phyloP scores from a whole-genome alignment of 2,797 vertebrate species.

The Coregonus ussuriensis region DNA sequence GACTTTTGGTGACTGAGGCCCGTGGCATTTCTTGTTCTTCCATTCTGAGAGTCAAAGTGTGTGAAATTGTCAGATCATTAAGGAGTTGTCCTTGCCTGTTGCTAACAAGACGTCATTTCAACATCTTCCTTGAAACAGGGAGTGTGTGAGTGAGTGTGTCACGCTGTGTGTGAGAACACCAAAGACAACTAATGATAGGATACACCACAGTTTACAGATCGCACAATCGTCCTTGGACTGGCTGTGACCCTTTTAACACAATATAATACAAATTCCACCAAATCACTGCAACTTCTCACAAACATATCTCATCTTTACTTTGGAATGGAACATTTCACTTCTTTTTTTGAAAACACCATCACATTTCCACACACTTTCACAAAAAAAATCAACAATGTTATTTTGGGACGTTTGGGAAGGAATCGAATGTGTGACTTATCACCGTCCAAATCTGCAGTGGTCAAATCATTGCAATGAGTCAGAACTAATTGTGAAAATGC shows the following conservation, averaged over 20 bases:
- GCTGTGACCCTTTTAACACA: not conserved
- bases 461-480: conserved; percentile 48
- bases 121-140: not conserved
- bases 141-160: not conserved
- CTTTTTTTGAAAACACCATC: not conserved
- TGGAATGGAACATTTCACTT: not conserved
- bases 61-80: conserved; percentile 12
- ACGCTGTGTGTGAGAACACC: not conserved
- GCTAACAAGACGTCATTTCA: conserved; percentile 2
- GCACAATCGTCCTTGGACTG: not conserved
- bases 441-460: not conserved
- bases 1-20: not conserved
- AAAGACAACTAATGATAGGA: too few relatives aligned
- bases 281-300: not conserved
- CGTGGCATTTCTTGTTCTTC: not conserved
- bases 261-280: not conserved
- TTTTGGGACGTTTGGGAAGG: not conserved
- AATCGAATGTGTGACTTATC: not conserved
- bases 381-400: not conserved
- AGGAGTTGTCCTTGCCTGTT: conserved; percentile 1
- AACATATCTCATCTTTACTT: not conserved
- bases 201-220: not conserved
- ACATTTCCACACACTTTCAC: not conserved
- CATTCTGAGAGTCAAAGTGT: not conserved
- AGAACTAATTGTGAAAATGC: conserved; percentile 25